Base-by-base conservation (phyloP, 2,113 vertebrate species). In the Ceyx cyanopectus region DNA sequence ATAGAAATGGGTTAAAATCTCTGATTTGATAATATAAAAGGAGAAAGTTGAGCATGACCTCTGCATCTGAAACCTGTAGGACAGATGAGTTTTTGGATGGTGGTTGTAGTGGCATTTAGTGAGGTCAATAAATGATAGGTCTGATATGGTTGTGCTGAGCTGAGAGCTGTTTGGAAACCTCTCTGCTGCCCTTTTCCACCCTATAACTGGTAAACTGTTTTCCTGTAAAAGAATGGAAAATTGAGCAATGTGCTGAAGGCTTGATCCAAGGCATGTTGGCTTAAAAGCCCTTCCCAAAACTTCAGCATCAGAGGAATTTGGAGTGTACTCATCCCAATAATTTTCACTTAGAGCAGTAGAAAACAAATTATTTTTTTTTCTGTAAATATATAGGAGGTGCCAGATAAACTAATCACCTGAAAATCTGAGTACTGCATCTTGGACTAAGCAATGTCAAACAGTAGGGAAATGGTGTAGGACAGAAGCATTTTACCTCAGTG, bases 191-290 rank as follows among this genome's bases (percentile, higher is more conserved):
- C 84, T 87, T 91, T 93, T 93, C 78, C 79, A 85, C 81, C 29
- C 84, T 89, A 21, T 58, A 85, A 89, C 14, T 95, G 95, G 92
- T 77, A 84, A 73, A 92, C 80, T 93, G 92, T 89, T 95, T 96
- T 95, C 75, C 45, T 93, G 78, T 68, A 57, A 50, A 74, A 92
- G 91, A 95, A 94, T 91, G 93, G 95, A 96, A 95, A 96, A 93
- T 96, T 96, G 91, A 91, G 91, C 95, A 96, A 95, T 88, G 65
- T 89, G 79, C 78, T 54, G 85, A 89, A 67, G 79, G 43, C 81
- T 94, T 91, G 89, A 95, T 96, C 79, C 87, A 96, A 96, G 93
- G 94, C 93, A 92, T 56, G 56, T 88, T 95, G 92, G 80, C 89
- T 93, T 92, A 3, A 26, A 90, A 93, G 80, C 68, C 85, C 73